Evolutionary conservation across 2,113 vertebrate genomes (phyloP), one percentile per base, ranked within the genome.

Genomic region (Carassius gibelio): DNA sequence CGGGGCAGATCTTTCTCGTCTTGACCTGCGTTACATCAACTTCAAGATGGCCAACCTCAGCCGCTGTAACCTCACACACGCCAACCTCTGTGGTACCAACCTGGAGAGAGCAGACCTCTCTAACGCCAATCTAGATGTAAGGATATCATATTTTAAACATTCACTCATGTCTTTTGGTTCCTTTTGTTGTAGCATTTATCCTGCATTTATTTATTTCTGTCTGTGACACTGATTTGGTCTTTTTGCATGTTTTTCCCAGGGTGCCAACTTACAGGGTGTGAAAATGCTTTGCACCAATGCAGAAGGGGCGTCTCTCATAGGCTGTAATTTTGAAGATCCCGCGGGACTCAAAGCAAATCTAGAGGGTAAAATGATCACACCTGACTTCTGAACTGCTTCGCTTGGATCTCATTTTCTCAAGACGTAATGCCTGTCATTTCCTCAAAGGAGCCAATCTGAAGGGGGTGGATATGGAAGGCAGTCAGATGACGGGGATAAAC

Each of bases 31-130:
- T 26, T 99, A 99, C 89, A 99, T 99, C 83, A 99, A 99, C 90
- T 99, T 99, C 90, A 99, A 99, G 94, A 99, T 99, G 98, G 98
- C 98, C 0, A 99, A 98, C 83, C 93, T 99, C 55, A 99, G 98
- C 88, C 96, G 96, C 82, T 99, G 97, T 91, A 99, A 99, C 91
- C 95, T 99, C 36, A 95, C 96, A 0, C 96, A 99, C 0, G 97
- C 97, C 87, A 99, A 99, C 92, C 94, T 99, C 71, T 99, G 98
- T 93, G 98, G 97, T 82, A 95, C 98, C 5, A 98, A 98, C 80
- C 96, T 99, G 82, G 98, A 99, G 87, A 94, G 98, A 75, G 97
- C 98, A 0, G 98, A 99, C 92, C 96, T 99, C 11, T 99, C 98
- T 0, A 97, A 96, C 82, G 97, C 98, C 0, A 97, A 97, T 84